Conservation (phyloP, 2,113 vertebrate genomes). For the Sarotherodon lohbergeri region DNA sequence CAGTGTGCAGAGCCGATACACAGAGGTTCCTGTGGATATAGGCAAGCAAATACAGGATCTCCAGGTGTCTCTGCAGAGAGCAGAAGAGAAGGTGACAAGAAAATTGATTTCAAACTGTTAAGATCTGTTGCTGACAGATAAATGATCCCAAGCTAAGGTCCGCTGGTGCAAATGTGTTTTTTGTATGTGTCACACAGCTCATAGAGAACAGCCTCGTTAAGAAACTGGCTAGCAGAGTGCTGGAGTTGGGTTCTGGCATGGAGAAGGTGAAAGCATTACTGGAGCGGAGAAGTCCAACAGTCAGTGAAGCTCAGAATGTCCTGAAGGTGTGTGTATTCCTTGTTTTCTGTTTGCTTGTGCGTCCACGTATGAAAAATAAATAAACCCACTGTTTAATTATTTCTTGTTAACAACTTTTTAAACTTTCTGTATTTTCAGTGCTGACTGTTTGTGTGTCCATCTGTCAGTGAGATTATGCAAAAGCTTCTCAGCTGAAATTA, state of each 20-base stretch:
- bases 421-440: neutral
- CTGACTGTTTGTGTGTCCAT: neutral
- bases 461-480: neutral
- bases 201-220: slow-evolving; percentile 64
- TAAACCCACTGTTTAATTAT: neutral
- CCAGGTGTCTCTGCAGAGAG: slow-evolving; percentile 68
- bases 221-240: slow-evolving; percentile 71
- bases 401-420: neutral
- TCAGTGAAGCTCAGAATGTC: slow-evolving; percentile 77
- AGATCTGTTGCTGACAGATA: neutral
- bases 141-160: neutral
- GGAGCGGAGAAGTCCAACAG: slow-evolving; percentile 76
- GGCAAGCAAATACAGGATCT: slow-evolving; percentile 69
- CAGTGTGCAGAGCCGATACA: slow-evolving; percentile 66
- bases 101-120: neutral
- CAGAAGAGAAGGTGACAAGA: slow-evolving; percentile 80
- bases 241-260: slow-evolving; percentile 73
- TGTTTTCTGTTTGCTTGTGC: neutral
- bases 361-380: neutral
- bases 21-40: slow-evolving; percentile 77
- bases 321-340: slow-evolving; percentile 78
- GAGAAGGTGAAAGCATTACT: slow-evolving; percentile 76
- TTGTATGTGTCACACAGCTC: slow-evolving; percentile 52
- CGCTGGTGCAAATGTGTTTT: neutral
- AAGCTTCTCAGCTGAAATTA: neutral